Conservation (phyloP, 2,797 vertebrate species). For the Lithobates pipiens region DNA sequence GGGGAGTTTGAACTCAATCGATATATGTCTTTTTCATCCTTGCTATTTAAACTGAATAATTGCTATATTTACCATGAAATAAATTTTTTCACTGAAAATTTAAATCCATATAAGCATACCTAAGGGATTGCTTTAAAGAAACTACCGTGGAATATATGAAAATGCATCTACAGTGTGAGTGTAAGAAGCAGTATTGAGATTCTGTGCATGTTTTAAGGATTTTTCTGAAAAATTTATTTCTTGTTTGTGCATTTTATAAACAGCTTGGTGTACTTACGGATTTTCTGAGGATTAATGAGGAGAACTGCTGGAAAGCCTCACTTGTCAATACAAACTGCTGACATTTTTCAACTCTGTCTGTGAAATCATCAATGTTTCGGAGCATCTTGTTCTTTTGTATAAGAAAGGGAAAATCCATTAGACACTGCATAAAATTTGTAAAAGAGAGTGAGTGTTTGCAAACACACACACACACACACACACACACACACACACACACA, state of each 20-base stretch:
- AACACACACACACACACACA: not conserved
- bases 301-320: conserved; percentile 14
- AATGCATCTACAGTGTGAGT: not conserved
- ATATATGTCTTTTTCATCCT: too few species aligned
- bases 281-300: conserved; percentile 11
- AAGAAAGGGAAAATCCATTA: not conserved
- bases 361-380: not conserved
- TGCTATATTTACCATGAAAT: too few species aligned
- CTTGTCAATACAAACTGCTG: conserved; percentile 22
- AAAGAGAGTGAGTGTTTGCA: not conserved
- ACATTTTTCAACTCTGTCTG: not conserved
- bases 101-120: not conserved
- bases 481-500: too few species aligned
- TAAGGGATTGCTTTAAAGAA: not conserved
- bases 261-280: conserved; percentile 25
- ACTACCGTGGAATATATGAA: not conserved
- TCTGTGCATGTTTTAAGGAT: not conserved
- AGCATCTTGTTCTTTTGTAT: not conserved
- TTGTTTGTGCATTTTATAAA: conserved; percentile 13
- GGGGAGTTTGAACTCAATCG: too few species aligned
- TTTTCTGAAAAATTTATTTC: not conserved
- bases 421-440: not conserved
- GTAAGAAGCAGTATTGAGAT: not conserved
- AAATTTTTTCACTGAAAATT: too few species aligned
- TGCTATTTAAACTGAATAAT: too few species aligned